Evolutionary conservation across 2,113 vertebrate genomes (phyloP), one percentile per base, ranked within the genome.

Genomic region (Lagopus muta): DNA sequence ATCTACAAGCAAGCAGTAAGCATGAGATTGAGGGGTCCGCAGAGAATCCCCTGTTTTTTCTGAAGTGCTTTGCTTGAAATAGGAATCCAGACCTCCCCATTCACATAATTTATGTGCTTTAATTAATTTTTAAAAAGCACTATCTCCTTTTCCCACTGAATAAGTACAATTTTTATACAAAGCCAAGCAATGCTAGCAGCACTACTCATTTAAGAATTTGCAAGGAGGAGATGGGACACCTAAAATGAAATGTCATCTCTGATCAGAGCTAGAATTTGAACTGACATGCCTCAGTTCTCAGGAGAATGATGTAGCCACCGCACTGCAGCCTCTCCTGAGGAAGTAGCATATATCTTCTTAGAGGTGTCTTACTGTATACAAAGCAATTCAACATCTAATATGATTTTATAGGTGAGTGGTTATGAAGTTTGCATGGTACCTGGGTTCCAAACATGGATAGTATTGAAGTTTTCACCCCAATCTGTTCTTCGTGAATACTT

Each of bases 231-330:
- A 8, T 50, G 28, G 54, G 40, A 19, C 27, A 82, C n/a, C 9
- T 32, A 71, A 76, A 89, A 66, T 19, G 12, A 88, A 88, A 45
- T 45, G 42, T 28, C 55, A 69, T 47, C 1, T 2, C 11, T 57
- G 55, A 11, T 84, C 57, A 65, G 61, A 58, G 38, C 61, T 82
- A 89, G 77, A 70, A 54, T 93, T 84, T 61, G 73, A 71, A 78
- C 10, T 2, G 58, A 36, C 0, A 0, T 5, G 20, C 25, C 32
- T 64, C 27, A 10, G 8, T 45, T 86, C 8, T 62, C 32, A 50
- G 42, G 24, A 24, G 19, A 70, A 13, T 57, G 13, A 54, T 24
- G 32, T 52, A 34, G 43, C 5, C 57, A 69, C 54, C 22, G n/a
- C 0, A 0, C 32, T 52, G 17, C 58, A 61, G 34, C 48, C n/a